Evolutionary conservation across 2,888 invertebrate genomes (phyloP).

Genomic region (Gisinianus flammeolus): DNA sequence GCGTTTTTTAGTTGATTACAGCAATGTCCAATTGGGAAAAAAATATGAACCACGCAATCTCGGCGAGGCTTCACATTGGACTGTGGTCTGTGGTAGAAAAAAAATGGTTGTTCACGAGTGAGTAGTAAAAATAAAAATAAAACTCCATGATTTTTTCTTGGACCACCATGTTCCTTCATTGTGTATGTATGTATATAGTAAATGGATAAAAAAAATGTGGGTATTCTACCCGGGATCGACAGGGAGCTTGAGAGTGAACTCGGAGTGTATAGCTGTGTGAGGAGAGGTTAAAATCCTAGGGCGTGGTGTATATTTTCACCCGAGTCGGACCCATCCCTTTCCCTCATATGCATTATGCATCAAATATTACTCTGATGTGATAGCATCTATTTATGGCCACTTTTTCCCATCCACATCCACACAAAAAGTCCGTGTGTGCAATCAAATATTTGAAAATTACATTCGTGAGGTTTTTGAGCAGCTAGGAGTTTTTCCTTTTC

Average conservation of each 20-base stretch:
- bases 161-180: not conserved
- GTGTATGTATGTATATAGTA: not conserved
- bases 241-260: no score
- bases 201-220: not conserved
- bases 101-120: not conserved
- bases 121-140: not conserved
- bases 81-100: no score
- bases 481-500: not conserved
- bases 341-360: constrained; percentile 27
- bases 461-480: not conserved
- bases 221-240: constrained; percentile 13
- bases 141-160: not conserved
- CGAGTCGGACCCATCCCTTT: constrained; percentile 40
- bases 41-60: no score
- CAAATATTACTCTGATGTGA: constrained; percentile 19
- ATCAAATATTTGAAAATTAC: constrained; percentile 36
- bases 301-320: constrained; percentile 37
- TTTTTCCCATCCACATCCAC: constrained; percentile 31
- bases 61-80: no score
- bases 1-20: no score
- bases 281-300: constrained; percentile 15
- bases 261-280: no score
- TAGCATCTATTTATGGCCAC: constrained; percentile 37
- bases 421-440: constrained; percentile 14
- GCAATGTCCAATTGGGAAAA: no score